A percentile compares a stretch with the other conserved stretches of the same genome.
These are phyloP conservation scores for Mimas tiliae DNA, from an alignment of 2,888 invertebrate species.

Conservation along the genomic window DNA sequence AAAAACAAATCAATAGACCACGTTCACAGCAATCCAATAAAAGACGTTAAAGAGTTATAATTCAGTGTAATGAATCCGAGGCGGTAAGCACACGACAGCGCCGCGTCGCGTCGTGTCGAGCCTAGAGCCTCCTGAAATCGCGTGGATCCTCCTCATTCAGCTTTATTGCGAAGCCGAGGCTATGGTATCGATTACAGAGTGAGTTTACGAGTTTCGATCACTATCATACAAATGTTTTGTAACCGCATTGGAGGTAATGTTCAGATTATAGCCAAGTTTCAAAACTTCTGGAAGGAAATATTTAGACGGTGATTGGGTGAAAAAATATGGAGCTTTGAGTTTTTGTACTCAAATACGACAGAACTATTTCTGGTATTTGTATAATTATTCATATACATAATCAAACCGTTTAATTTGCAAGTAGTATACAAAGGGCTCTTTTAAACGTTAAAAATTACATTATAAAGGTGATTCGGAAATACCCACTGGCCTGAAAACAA, in stretches of 20 bases:
- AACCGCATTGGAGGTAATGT: constrained; percentile 2
- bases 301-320: not conserved
- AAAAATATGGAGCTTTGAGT: too few relatives aligned
- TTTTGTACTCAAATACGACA: too few relatives aligned
- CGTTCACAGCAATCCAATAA: constrained; percentile 6
- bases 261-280: not conserved
- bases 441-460: too few relatives aligned
- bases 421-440: too few relatives aligned
- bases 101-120: not conserved
- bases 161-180: constrained; percentile 44
- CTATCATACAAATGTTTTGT: constrained; percentile 43
- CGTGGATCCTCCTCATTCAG: constrained; percentile 56
- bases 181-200: constrained; percentile 58
- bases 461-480: too few relatives aligned
- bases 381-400: too few relatives aligned
- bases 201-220: constrained; percentile 58
- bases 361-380: too few relatives aligned
- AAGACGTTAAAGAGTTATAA: constrained; percentile 23
- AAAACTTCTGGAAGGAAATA: not conserved
- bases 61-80: constrained; percentile 19
- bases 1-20: not conserved
- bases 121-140: constrained; percentile 39
- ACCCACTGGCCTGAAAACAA: too few relatives aligned
- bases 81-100: constrained; percentile 27
- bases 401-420: too few relatives aligned